Evolutionary conservation across 2,113 vertebrate genomes (phyloP), one percentile per base, ranked within the genome.

Genomic region (Xenus cinereus): DNA sequence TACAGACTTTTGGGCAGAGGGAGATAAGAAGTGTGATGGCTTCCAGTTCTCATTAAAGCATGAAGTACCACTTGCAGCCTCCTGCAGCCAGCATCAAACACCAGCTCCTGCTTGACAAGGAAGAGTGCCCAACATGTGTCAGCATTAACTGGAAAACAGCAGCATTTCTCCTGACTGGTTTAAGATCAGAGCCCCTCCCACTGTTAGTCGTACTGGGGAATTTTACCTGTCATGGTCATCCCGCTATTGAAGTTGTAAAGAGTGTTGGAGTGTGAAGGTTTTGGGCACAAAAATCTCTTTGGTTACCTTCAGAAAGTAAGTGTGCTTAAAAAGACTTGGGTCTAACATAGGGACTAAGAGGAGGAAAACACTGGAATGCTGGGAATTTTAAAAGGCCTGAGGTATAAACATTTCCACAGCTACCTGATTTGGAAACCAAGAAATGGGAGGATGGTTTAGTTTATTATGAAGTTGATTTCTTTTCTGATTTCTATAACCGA

Each of bases 341-440:
- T 50, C 32, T 59, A 50, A 76, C 26, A n/a, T 0, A 39, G 19
- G 32, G 32, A 23, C 59, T 66, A 66, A 32, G 63, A 23, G n/a
- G 41, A 84, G 12, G 15, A 32, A 28, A 92, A 62, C 26, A 68
- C 35, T 46, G 53, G n/a, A 91, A 84, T 64, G 51, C 60, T 68
- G 81, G 74, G 78, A 96, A 91, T 76, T 95, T 85, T 80, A 46
- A 87, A 73, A 77, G 32, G 32, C 53, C 32, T 79, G 62, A 85
- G 41, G 62, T 85, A 59, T 54, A 66, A 83, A 26, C 63, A 84
- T 83, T 88, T 77, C 54, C 46, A 67, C 59, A 93, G 23, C n/a
- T 88, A 71, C 41, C 51, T 45, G 75, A 86, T 80, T 88, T 91
- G 60, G 75, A 93, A 94, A 77, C 5, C 32, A 90, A 96, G 90